Evolutionary conservation across 2,888 invertebrate species (phyloP), one percentile per base, ranked within the genome.

Genomic region (Busseola fusca): DNA sequence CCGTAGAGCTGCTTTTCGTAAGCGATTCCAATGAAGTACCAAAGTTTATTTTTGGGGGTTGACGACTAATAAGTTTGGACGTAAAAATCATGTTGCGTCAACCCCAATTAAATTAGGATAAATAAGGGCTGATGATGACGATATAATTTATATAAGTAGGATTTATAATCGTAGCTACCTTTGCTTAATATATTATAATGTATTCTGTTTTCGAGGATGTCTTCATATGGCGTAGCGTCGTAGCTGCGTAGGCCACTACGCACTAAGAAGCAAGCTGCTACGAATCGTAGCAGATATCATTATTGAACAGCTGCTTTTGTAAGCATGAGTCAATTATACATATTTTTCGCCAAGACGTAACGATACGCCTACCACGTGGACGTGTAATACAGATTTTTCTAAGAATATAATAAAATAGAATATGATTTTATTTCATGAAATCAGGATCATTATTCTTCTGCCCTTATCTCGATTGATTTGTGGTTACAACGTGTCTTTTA

Each of bases 231-330:
- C 30, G 48, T 65, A 74, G 50, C 50, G 7, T 40, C 69, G 59
- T 69, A 69, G 76, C 76, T 4, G 25, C 76, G 77, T 67, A 72
- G 77, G 48, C 77, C 48, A 21, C 77, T 77, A 70, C 77, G 70
- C 52, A 58, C 30, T 62, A 27, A 34, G 71, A n/a, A 63, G 16
- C 37, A 16, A 40, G 16, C 16, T 45, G 50, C 59, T 76, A 59
- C 52, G 25, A 21, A 21, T 7, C 34, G 34, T 64, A 37, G 30
- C 57, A 16, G 10, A 18, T 34, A 50, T 34, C 1, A 14, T 18
- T 42, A 30, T 10, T 30, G 7, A 5, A 45, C 16, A n/a, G n/a
- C 3, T n/a, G 25, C 10, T 18, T 56, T 34, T 0, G 7, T 34
- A 34, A 34, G 18, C 7, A 56, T 12, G 1, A 25, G 14, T 40